Conservation (phyloP, 2,797 vertebrate genomes). For the Holocentrus rufus region DNA sequence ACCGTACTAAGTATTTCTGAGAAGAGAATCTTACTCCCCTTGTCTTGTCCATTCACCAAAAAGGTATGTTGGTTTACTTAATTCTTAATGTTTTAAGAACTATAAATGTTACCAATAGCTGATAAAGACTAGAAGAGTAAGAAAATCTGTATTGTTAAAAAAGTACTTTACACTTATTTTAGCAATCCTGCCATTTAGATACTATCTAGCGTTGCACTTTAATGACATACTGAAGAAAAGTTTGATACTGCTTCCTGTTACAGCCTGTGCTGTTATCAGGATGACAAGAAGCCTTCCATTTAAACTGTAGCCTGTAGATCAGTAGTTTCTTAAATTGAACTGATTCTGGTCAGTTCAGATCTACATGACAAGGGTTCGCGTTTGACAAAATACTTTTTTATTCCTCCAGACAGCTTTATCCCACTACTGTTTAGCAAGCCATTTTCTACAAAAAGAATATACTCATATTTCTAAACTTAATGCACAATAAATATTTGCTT, state of each 20-base stretch:
- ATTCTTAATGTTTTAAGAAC: background rate
- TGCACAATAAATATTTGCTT: background rate
- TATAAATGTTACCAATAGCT: conserved; percentile 8
- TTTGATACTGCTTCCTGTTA: background rate
- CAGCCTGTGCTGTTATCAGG: background rate
- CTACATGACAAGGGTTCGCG: background rate
- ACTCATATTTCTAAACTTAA: conserved; percentile 1
- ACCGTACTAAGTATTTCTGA: conserved; percentile 99
- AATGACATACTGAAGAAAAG: background rate
- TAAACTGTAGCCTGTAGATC: background rate
- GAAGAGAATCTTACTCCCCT: conserved; percentile 62
- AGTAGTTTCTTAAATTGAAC: conserved; percentile 11
- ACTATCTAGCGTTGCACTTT: background rate
- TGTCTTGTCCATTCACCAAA: conserved; percentile 28
- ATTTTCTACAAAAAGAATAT: background rate
- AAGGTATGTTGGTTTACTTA: conserved; percentile 52
- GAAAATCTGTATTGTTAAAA: background rate
- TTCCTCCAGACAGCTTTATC: background rate
- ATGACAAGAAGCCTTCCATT: background rate
- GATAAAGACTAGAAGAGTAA: conserved; percentile 2
- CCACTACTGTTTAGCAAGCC: background rate
- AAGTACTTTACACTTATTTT: background rate
- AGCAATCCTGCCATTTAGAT: background rate
- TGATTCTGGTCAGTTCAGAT: background rate
- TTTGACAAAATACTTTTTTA: background rate